These are phyloP conservation scores for Cryptotermes secundus DNA, from an alignment of 1,140 invertebrate genomes.

Conservation along the genomic window DNA sequence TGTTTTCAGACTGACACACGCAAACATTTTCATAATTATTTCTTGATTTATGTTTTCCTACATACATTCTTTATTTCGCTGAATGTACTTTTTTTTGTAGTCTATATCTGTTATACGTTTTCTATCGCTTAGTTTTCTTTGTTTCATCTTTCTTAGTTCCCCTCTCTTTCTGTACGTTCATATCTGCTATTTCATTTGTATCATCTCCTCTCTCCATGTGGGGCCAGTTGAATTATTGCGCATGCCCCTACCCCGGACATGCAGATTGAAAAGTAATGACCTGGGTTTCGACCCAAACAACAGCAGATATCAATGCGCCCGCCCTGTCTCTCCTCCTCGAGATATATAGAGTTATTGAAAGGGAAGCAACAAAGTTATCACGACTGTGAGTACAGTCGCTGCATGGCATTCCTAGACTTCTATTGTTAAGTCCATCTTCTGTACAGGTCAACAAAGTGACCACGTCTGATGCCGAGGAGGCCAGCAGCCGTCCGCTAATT, in stretches of 20 bases:
- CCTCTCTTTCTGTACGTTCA: not conserved
- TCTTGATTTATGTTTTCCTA: no score
- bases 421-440: not conserved
- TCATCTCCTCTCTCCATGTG: slow-evolving; percentile 11
- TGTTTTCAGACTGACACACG: no score
- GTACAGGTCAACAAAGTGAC: no score
- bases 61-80: no score
- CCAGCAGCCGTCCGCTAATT: no score
- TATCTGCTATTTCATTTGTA: slow-evolving; percentile 14
- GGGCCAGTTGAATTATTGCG: slow-evolving; percentile 16
- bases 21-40: no score
- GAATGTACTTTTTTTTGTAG: no score
- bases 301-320: not conserved
- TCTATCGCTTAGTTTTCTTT: no score
- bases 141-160: no score
- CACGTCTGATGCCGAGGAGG: no score
- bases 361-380: slow-evolving; percentile 4
- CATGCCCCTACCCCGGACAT: slow-evolving; percentile 18
- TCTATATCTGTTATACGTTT: no score
- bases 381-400: not conserved
- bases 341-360: slow-evolving; percentile 20
- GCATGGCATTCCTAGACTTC: not conserved
- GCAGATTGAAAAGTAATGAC: slow-evolving; percentile 27
- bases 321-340: not conserved
- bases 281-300: not conserved